These are phyloP conservation scores for Neotoxoptera formosana DNA, from an alignment of 1,140 invertebrate species.

Conservation along the genomic window DNA sequence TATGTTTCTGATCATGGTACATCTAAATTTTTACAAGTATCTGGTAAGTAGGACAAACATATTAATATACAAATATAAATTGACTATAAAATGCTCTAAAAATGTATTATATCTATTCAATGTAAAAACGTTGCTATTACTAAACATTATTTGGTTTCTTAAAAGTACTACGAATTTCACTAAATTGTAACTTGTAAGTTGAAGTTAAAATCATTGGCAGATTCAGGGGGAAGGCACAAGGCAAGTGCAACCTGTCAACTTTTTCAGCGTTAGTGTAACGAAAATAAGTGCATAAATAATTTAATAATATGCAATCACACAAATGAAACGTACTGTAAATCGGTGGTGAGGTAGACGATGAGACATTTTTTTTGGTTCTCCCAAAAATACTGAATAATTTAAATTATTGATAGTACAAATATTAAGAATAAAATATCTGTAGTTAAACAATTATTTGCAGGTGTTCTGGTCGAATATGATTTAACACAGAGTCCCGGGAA, in stretches of 20 bases:
- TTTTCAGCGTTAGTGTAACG: not conserved
- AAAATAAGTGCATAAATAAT: not conserved
- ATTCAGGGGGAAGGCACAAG: too few species aligned
- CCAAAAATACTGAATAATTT: not conserved
- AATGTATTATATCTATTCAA: too few species aligned
- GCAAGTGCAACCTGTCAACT: too few species aligned
- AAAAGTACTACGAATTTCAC: not conserved
- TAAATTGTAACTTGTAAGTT: not conserved
- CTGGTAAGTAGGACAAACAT: slow-evolving; percentile 34
- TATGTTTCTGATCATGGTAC: slow-evolving; percentile 32
- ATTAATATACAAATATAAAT: too few species aligned
- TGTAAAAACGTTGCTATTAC: not conserved
- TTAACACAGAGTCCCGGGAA: slow-evolving; percentile 65
- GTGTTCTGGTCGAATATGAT: slow-evolving; percentile 67
- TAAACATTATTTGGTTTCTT: not conserved
- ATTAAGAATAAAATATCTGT: not conserved
- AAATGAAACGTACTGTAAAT: too few species aligned
- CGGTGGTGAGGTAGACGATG: too few species aligned
- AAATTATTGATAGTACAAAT: not conserved
- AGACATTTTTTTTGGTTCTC: not conserved
- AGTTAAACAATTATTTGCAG: slow-evolving; percentile 45
- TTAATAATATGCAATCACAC: not conserved
- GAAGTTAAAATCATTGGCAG: too few species aligned
- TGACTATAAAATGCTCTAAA: not conserved
- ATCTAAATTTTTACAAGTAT: slow-evolving; percentile 43